Base-by-base conservation (phyloP, 2,888 invertebrate species). In the Baccha elongata region DNA sequence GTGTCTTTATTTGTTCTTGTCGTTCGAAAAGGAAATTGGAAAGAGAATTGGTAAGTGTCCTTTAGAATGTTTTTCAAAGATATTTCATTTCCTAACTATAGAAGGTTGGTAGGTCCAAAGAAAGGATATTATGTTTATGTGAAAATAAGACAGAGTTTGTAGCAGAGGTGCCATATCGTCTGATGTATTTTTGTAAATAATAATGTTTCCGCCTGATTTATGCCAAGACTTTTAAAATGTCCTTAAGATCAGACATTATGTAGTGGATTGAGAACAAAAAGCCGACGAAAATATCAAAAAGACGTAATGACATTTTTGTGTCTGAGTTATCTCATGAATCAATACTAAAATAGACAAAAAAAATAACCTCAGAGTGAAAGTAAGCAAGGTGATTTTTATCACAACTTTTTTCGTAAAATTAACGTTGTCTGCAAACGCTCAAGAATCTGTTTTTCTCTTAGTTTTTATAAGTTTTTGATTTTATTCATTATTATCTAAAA, bases 161-260 rank as follows among this genome's bases (percentile, higher is more conserved):
- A 64, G 29, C 35, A 21, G 71, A 78, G 71, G 42, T 78, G 72
- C 37, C 44, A 42, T 42, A 26, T 58, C n/a, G 78, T 62, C 52
- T 62, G 19, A 68, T 79, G 73, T 68, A n/a, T 67, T 73, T 37
- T 60, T 62, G 72, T 73, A 73, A 79, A 62, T 48, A 53, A 79
- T 72, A 37, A 48, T 62, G 60, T 67, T 72, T 79, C 65, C 55
- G 62, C 55, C 15, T 73, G 67, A 79, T 68, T 68, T 62, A 35
- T 64, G 60, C 40, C 37, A 42, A 55, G 68, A 55, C 19, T 60
- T 62, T 53, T 19, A 3, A 73, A 79, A 48, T 23, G 67, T 65
- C 35, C 58, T 35, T 50, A 37, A 53, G 23, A 72, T 26, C 52
- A 60, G 8, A 32, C n/a, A 4, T 7, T 52, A 17, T 8, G 3